These are phyloP conservation scores for Struthio camelus DNA, from an alignment of 2,113 vertebrate species.

Conservation along the genomic window DNA sequence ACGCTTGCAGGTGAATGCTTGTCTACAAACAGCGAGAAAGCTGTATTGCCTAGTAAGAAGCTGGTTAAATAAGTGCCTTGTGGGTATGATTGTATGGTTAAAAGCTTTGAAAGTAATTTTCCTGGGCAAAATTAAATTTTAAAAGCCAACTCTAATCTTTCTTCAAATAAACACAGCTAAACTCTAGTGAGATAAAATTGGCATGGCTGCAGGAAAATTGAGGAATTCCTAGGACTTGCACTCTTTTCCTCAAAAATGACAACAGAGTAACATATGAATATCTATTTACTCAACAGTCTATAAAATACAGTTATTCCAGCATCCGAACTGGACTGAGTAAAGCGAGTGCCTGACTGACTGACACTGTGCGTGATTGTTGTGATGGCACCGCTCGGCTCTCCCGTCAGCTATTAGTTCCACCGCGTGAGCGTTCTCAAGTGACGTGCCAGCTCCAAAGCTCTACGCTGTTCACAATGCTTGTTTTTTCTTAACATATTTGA, in stretches of 20 bases:
- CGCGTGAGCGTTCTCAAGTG: conserved; percentile 19
- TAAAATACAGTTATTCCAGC: background rate
- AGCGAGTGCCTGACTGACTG: conserved; percentile 38
- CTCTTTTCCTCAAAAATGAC: background rate
- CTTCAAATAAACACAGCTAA: background rate
- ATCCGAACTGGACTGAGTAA: conserved; percentile 21
- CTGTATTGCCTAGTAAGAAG: background rate
- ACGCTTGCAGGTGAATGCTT: background rate
- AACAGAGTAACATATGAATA: background rate
- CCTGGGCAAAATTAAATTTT: background rate
- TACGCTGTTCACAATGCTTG: conserved; percentile 43
- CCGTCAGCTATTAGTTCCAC: conserved; percentile 16
- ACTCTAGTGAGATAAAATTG: background rate
- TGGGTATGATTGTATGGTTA: background rate
- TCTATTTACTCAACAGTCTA: background rate
- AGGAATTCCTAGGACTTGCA: background rate
- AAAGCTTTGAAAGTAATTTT: background rate
- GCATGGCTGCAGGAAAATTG: background rate
- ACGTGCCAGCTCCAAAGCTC: conserved; percentile 13
- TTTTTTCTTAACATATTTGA: conserved; percentile 70
- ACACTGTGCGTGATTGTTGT: conserved; percentile 22
- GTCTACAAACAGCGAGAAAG: background rate
- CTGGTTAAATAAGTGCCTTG: background rate
- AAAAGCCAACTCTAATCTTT: background rate
- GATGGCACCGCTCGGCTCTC: conserved; percentile 44